A percentile compares a stretch with the other conserved stretches of the same genome.
These are phyloP conservation scores for Stercorarius parasiticus DNA, from an alignment of 2,113 vertebrate genomes.

Conservation along the genomic window DNA sequence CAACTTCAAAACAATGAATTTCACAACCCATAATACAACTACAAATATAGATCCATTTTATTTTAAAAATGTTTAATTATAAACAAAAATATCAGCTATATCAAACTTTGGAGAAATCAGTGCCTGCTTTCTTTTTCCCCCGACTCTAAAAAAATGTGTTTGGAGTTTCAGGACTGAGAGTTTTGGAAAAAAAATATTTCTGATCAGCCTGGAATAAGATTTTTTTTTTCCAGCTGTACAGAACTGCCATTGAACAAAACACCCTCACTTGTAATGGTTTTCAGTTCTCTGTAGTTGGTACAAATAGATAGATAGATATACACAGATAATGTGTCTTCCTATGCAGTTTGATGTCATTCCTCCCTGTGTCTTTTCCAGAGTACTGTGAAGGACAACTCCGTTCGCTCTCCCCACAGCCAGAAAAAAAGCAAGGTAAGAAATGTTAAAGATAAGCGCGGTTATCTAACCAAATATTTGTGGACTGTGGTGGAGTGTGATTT, in stretches of 20 bases:
- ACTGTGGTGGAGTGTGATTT: conserved; percentile 18
- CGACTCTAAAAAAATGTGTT: background rate
- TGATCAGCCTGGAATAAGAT: background rate
- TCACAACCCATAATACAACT: background rate
- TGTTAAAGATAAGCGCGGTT: background rate
- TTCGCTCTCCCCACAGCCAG: conserved; percentile 34
- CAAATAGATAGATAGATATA: background rate
- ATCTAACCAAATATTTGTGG: conserved; percentile 50
- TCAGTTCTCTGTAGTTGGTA: background rate
- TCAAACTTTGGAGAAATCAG: background rate
- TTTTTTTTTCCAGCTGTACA: background rate
- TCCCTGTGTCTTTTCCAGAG: conserved; percentile 6
- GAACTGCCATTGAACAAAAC: background rate
- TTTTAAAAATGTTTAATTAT: background rate
- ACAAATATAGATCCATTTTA: background rate
- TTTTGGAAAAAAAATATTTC: background rate
- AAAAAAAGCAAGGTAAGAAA: conserved; percentile 79
- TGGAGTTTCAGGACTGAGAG: background rate
- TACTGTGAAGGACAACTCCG: conserved; percentile 55
- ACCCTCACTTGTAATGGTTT: background rate
- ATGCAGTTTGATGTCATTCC: background rate
- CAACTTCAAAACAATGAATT: background rate
- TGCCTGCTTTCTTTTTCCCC: background rate
- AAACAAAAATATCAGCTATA: background rate
- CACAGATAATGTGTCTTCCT: background rate